Conservation (phyloP, 37 sponge, comb jelly and placozoan species). For the Halichondria panicea region DNA sequence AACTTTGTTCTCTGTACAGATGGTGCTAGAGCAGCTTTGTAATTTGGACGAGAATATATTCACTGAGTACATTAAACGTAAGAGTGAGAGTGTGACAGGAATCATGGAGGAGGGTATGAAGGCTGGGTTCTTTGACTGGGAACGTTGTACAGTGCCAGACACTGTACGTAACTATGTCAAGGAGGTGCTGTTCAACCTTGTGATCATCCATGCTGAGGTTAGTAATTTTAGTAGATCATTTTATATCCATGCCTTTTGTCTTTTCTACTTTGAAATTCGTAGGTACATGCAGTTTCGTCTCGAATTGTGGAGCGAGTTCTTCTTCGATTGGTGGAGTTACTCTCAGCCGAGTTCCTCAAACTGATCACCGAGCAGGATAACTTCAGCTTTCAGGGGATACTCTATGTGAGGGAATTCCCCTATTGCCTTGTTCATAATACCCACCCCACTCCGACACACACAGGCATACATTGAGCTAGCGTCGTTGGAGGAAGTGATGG, state of each 20-base stretch:
- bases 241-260: neutral
- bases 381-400: constrained; percentile 69
- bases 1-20: too few relatives aligned
- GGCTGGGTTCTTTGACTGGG: constrained; percentile 80
- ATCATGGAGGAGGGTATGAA: constrained; percentile 68
- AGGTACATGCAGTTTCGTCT: constrained; percentile 67
- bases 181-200: constrained; percentile 72
- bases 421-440: too few relatives aligned
- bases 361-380: constrained; percentile 37
- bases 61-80: constrained; percentile 69
- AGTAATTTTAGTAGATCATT: too few relatives aligned
- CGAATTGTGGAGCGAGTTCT: constrained; percentile 59
- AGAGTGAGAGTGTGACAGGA: constrained; percentile 45
- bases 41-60: constrained; percentile 70
- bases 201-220: constrained; percentile 83
- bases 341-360: constrained; percentile 45
- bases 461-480: constrained; percentile 60
- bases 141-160: constrained; percentile 29
- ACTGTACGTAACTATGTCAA: constrained; percentile 69
- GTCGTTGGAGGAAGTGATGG: constrained; percentile 26
- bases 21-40: constrained; percentile 27
- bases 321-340: constrained; percentile 29
- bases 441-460: neutral
- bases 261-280: too few relatives aligned
- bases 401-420: too few relatives aligned